Evolutionary conservation across 2,797 vertebrate species (phyloP), one percentile per base, ranked within the genome.

Genomic region (Megaceryle alcyon): DNA sequence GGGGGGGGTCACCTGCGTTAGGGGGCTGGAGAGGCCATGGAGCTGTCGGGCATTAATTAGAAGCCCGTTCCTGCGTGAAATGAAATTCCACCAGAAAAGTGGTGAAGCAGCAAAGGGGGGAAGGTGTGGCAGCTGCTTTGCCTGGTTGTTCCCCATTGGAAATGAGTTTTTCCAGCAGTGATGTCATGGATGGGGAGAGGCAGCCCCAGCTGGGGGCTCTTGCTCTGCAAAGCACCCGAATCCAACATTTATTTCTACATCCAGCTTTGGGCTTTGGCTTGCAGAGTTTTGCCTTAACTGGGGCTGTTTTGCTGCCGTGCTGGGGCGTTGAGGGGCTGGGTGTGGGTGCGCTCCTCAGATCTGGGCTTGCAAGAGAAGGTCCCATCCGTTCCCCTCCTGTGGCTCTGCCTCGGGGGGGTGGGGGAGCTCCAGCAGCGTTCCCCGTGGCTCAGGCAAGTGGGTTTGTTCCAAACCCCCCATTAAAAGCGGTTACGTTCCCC

Each of bases 171-270:
- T 51, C n/a, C 4, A 1, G 70, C 41, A 33, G 31, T 13, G 10
- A 26, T 5, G 48, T 26, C 25, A 0, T 4, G 20, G 59, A 2
- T 43, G 33, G 18, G 14, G 61, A 25, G 51, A 13, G 43, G 35
- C 7, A 18, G 29, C 29, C 14, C n/a, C 3, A 3, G 8, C 10
- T 1, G 10, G 18, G 35, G 22, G 12, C 2, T 64, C 22, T 28
- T 0, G 2, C 17, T 22, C 21, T 54, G 57, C 59, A 3, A 29
- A 60, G 14, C 8, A 1, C 31, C 48, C 5, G 1, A 49, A 43
- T 28, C 35, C 1, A 0, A 20, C 8, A 1, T n/a, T 61, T 60
- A 6, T 63, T 46, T 28, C 2, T 6, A 2, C 12, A 1, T 12
- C 39, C 35, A 10, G 46, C 18, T 23, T 26, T 16, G 44, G 64